Base-by-base conservation (phyloP, 2,113 vertebrate species). In the Clupea harengus region DNA sequence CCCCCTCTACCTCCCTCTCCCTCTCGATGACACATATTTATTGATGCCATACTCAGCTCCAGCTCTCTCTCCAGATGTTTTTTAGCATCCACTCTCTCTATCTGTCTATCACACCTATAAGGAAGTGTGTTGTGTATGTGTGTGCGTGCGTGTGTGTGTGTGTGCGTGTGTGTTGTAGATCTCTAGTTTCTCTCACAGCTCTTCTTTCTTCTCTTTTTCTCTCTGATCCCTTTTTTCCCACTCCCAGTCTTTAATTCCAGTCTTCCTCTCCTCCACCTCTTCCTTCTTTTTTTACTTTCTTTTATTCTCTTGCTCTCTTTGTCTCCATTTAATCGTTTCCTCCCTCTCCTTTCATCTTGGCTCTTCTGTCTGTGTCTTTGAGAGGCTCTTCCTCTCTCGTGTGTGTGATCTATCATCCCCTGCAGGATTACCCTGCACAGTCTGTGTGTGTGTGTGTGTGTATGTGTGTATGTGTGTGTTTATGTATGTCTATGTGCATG, bases 361-460 rank as follows among this genome's bases (percentile, higher is more conserved):
- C 22, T 64, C 57, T 9, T 22, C 57, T 64, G 57, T 25, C 57
- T 4, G 22, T 7, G 0, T n/a, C 57, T 64, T 64, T 64, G 57
- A n/a, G 57, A n/a, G 57, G 6, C 57, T n/a, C 57, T 25, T 64
- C 57, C 57, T 64, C 57, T 64, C 57, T 64, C 20, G 22, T 7
- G 22, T 64, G 57, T 64, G 57, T 64, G 57, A 64, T 64, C 57
- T 64, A 64, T 64, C 57, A 64, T 64, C 57, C 57, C n/a, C 57
- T 64, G n/a, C 57, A 8, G 57, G 57, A 64, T 64, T 64, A 64
- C 57, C 22, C 57, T 64, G 57, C 52, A 57, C 15, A n/a, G 20
- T 60, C 1, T 60, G 54, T 25, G 60, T 64, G 60, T 64, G 60
- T 7, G 20, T n/a, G 54, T 60, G 54, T 22, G 54, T 60, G 54